Evolutionary conservation across 2,888 invertebrate species (phyloP), one percentile per base, ranked within the genome.

Genomic region (Platycheirus albimanus): DNA sequence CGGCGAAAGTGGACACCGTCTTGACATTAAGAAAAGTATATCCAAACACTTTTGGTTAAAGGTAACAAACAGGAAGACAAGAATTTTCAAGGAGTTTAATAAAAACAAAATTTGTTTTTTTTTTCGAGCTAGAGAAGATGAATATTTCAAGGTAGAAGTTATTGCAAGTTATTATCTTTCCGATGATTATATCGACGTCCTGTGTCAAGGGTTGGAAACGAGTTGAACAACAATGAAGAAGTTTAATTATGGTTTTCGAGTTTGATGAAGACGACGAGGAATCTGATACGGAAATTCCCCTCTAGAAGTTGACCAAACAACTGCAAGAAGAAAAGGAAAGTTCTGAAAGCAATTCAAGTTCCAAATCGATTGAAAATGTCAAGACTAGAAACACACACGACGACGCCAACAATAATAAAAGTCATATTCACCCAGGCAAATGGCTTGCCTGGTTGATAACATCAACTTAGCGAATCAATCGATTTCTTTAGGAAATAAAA

Each of bases 1-100:
- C 3, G 70, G 28, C 8, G 63, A 45, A 0, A 72, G 85, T 76
- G 87, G 88, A 4, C 45, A 56, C 3, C 20, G 56, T 8, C 70
- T 87, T 5, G 52, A 84, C 7, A 64, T 87, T 19, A 78, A 61
- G 8, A 10, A 30, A 11, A 87, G 87, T 0, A 86, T 87, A 17
- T 86, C 86, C 20, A 85, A 86, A 30, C 87, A 87, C 43, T 87
- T 87, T 8, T 88, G 88, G 88, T 47, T 87, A 63, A 58, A 30
- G 19, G 20, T 5, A 67, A 30, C 8, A 11, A 54, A n/a, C 1
- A 51, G 11, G 11, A 66, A 51, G 4, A 24, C 7, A 20, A 41
- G 15, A 10, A 24, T 17, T 10, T 17, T 6, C 13, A 13, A 8
- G 5, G 19, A 3, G n/a, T 38, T 0, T 20, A 0, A 8, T 20